Percentiles rank a stretch among this genome's conserved stretches.
phyloP scores from a whole-genome alignment of 2,888 invertebrate genomes.

The Micropterix aruncella region DNA sequence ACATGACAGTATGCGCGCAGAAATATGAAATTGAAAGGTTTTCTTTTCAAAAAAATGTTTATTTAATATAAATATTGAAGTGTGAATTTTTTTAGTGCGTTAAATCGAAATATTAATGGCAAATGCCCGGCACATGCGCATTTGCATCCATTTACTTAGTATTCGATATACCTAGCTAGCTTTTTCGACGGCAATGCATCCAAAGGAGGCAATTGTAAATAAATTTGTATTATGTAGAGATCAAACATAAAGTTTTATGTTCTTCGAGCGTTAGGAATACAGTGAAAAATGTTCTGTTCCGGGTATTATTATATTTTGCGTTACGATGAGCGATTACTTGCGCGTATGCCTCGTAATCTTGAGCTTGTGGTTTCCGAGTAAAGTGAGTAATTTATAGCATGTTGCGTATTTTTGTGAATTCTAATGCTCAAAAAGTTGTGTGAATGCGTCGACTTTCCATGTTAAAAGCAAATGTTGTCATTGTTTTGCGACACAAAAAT shows the following conservation, averaged over 20 bases:
- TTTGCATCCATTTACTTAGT: no score
- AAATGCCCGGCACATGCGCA: background rate
- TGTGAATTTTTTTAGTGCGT: background rate
- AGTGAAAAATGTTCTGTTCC: background rate
- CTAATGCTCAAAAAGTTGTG: no score
- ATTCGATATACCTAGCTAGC: background rate
- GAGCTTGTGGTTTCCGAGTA: background rate
- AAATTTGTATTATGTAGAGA: background rate
- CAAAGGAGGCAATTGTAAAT: background rate
- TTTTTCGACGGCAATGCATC: background rate
- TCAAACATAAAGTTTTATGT: background rate
- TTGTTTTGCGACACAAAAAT: no score
- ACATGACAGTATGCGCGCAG: no score
- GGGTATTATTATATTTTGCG: background rate
- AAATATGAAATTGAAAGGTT: no score
- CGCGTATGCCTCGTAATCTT: background rate
- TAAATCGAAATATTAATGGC: background rate
- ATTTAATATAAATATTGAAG: no score
- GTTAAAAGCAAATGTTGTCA: no score
- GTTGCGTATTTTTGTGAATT: no score
- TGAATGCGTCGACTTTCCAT: no score
- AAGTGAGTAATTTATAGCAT: no score
- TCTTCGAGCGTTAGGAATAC: background rate
- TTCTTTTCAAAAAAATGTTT: no score
- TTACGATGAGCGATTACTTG: background rate